Percentiles rank a stretch among this genome's conserved stretches.
These are phyloP conservation scores for Phaethon lepturus DNA, from an alignment of 2,113 vertebrate genomes.

Conservation along the genomic window DNA sequence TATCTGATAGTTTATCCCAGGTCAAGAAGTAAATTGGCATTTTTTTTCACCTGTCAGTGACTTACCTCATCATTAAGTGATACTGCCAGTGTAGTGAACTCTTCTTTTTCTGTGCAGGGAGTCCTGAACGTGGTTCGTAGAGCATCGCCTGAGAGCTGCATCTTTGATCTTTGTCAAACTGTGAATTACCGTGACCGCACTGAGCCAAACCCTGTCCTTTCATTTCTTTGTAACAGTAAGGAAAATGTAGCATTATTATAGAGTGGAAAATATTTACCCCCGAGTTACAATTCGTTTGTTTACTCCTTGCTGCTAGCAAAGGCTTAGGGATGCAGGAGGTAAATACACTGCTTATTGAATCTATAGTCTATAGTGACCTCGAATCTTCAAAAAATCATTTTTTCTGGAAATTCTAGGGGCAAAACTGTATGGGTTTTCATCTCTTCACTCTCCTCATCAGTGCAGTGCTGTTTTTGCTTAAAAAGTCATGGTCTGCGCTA, in stretches of 20 bases:
- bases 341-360: background rate
- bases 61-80: background rate
- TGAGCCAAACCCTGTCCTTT: background rate
- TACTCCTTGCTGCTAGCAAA: background rate
- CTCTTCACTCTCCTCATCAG: background rate
- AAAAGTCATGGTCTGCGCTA: background rate
- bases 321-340: background rate
- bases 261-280: background rate
- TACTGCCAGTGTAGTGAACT: background rate
- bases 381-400: background rate
- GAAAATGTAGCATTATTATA: background rate
- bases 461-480: background rate
- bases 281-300: background rate
- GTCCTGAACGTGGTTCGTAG: background rate
- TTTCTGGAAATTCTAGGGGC: background rate
- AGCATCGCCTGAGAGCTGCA: background rate
- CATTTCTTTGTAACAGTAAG: background rate
- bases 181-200: background rate
- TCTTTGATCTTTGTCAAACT: slow-evolving; percentile 2
- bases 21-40: background rate
- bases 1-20: background rate
- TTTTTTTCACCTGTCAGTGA: background rate
- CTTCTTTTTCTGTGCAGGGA: background rate
- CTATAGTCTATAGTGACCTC: background rate
- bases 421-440: background rate